Conservation (phyloP, 2,888 invertebrate species). For the Lochmaea crataegi region DNA sequence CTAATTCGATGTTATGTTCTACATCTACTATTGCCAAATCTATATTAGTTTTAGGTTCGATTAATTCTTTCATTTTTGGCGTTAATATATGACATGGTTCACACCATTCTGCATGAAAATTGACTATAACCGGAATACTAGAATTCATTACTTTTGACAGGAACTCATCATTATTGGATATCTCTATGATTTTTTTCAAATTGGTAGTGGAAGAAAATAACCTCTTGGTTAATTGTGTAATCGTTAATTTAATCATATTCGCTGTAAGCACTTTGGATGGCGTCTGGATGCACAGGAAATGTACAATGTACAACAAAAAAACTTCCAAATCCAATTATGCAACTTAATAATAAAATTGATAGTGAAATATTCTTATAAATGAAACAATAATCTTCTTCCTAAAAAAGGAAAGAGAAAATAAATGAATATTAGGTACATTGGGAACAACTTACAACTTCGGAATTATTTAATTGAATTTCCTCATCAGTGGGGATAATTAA, state of each 20-base stretch:
- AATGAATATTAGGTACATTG: not conserved
- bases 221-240: constrained; percentile 22
- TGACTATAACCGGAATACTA: constrained; percentile 87
- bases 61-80: constrained; percentile 82
- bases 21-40: constrained; percentile 87
- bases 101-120: constrained; percentile 93
- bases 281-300: constrained; percentile 65
- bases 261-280: constrained; percentile 61
- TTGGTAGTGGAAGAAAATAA: constrained; percentile 51
- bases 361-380: constrained; percentile 67
- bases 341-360: constrained; percentile 64
- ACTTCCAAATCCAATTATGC: constrained; percentile 64
- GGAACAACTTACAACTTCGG: constrained; percentile 29
- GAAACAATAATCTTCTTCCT: constrained; percentile 69
- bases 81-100: constrained; percentile 90
- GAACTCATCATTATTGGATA: constrained; percentile 82
- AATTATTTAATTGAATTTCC: constrained; percentile 43
- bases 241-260: constrained; percentile 39
- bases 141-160: constrained; percentile 87
- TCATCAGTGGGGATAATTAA: constrained; percentile 70
- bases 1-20: constrained; percentile 83
- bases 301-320: constrained; percentile 67
- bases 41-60: constrained; percentile 77
- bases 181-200: constrained; percentile 64
- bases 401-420: constrained; percentile 21